Evolutionary conservation across 2,797 vertebrate species (phyloP), one percentile per base, ranked within the genome.

Genomic region (Enteromius treurensis): DNA sequence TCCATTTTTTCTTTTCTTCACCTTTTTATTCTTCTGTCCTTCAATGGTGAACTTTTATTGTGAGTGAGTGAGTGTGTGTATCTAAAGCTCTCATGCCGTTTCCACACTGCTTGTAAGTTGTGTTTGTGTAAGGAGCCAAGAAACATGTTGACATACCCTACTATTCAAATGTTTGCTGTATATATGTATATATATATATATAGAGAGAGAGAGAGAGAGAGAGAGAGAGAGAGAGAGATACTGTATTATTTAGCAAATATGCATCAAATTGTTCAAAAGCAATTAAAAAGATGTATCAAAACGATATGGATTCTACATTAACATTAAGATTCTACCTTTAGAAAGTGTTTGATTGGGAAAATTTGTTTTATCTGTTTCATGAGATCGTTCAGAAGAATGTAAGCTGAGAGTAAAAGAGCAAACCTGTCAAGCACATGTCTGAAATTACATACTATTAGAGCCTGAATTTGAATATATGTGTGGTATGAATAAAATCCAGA

Each of bases 1-100:
- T 80, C 89, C 68, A 79, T 90, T 87, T 86, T 85, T 88, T 82
- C 29, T 19, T 34, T n/a, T 17, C 49, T 83, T 76, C 84, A 85
- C 84, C 86, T 86, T 79, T 73, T 79, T 86, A 42, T 83, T 81
- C 79, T 87, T 80, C 87, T 86, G 85, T 73, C 32, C 69, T 87
- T 87, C 79, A 55, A 77, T 84, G 71, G 26, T 67, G n/a, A 17
- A 67, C 10, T 29, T 76, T 67, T 68, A 68, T 55, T 68, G 34
- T 53, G 32, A 74, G 55, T 81, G 32, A 74, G 55, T 81, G 32
- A 82, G 34, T 67, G 80, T 65, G 55, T 67, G 23, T 6, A 68
- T 37, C 37, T 73, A 82, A 73, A 62, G 79, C 69, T 62, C 53
- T 32, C 10, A n/a, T 49, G 40, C 10, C 15, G 26, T 73, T 47